Conservation (phyloP, 92 coral and sea anemone genomes). For the Zoanthus sociatus region DNA sequence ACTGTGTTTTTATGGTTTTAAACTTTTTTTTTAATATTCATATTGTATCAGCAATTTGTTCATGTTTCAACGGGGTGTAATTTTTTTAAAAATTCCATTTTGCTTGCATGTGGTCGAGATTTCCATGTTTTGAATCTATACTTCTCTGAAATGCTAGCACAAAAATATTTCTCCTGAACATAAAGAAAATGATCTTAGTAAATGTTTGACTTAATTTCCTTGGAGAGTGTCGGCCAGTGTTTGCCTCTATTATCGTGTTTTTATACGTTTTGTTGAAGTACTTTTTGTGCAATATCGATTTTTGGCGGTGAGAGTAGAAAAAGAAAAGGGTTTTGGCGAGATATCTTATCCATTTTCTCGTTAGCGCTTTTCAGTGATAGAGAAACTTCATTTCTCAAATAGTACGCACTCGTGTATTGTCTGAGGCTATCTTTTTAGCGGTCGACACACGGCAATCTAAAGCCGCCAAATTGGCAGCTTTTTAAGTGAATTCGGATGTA, state of each 20-base stretch:
- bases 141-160: not conserved
- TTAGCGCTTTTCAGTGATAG: not conserved
- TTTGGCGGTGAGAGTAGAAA: not conserved
- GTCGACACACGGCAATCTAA: not conserved
- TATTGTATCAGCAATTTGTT: slow-evolving; percentile 15
- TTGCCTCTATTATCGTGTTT: slow-evolving; percentile 16
- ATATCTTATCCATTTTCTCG: not conserved
- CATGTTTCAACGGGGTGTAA: slow-evolving; percentile 33
- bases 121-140: not conserved
- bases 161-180: slow-evolving; percentile 2
- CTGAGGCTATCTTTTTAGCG: not conserved
- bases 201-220: slow-evolving; percentile 8
- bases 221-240: slow-evolving; percentile 33
- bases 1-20: not conserved
- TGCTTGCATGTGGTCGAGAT: not conserved
- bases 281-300: slow-evolving; percentile 44
- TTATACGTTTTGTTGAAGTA: slow-evolving; percentile 44
- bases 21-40: not conserved
- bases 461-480: slow-evolving; percentile 10
- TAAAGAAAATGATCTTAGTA: slow-evolving; percentile 12
- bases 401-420: slow-evolving; percentile 14
- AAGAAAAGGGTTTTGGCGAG: not conserved
- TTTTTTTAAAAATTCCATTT: slow-evolving; percentile 2
- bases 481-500: not conserved
- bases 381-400: not conserved